Base-by-base conservation (phyloP, 2,113 vertebrate species). In the Typhlomys cinereus region DNA sequence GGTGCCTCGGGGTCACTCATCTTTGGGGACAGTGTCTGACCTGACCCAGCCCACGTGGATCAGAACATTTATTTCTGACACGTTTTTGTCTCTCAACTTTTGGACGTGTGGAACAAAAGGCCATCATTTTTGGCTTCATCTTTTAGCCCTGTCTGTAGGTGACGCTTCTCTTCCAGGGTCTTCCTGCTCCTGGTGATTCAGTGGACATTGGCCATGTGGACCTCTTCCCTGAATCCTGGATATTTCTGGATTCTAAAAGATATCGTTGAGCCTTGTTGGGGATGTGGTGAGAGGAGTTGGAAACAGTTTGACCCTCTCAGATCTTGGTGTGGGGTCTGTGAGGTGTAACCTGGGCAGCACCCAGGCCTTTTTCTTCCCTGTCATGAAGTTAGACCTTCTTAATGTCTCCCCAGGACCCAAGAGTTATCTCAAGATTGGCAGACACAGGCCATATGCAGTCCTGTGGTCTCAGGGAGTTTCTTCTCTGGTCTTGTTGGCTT, bases 331-430 rank as follows among this genome's bases (percentile, higher is more conserved):
- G 52, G 36, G 25, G 21, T 29, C 1, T 13, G 36, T 54, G 52
- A 10, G 50, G 10, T 4, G 1, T 36, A 14, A 1, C 27, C 17
- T 13, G 54, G 44, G 50, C 27, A 10, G 29, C 5, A 0, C 13
- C 14, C 5, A 41, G 31, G 46, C n/a, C 52, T 50, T 2, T 2
- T 15, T 36, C 4, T 67, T 15, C 36, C 85, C 34, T 21, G 0
- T 27, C 13, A 3, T 31, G 21, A 52, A 8, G 7, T 13, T 14
- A 46, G 69, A 13, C 57, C 66, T 10, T 79, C 54, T 34, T 41
- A 1, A 34, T 71, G 23, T 66, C 87, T 48, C 71, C 31, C 14
- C 20, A 31, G n/a, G 59, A 9, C n/a, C 34, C 11, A 34, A 44
- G n/a, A 29, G 46, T 36, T 50, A 3, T 39, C 27, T 23, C 5